phyloP scores from a whole-genome alignment of 2,888 invertebrate species.

The Alsophila aescularia region DNA sequence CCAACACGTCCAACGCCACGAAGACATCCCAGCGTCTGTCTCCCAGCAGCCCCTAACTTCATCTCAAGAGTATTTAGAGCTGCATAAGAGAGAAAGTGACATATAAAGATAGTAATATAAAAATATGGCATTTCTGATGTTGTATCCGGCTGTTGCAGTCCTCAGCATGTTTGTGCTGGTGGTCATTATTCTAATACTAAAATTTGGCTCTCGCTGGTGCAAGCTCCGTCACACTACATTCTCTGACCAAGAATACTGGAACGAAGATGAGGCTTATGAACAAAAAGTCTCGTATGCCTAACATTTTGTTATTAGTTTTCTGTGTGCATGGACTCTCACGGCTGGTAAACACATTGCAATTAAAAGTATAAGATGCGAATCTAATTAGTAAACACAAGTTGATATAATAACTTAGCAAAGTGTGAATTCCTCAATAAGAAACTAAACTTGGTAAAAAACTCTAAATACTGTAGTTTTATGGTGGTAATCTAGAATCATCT shows the following conservation, averaged over 20 bases:
- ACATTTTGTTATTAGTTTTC: neutral
- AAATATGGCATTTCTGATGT: constrained; percentile 88
- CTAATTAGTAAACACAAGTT: too few species aligned
- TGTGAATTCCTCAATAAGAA: too few species aligned
- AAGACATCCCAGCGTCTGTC: constrained; percentile 61
- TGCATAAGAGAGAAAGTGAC: constrained; percentile 92
- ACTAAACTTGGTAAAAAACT: too few species aligned
- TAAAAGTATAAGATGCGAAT: too few species aligned
- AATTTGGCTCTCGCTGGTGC: constrained; percentile 90
- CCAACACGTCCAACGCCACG: constrained; percentile 49
- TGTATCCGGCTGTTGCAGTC: constrained; percentile 91
- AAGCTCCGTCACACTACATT: constrained; percentile 88
- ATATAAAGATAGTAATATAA: constrained; percentile 92
- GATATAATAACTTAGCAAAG: too few species aligned
- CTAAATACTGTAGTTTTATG: too few species aligned
- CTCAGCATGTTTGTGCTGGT: constrained; percentile 89
- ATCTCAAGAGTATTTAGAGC: constrained; percentile 84
- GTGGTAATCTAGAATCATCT: too few species aligned
- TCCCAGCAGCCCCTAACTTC: constrained; percentile 74
- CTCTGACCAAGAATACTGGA: constrained; percentile 87
- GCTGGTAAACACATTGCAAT: too few species aligned
- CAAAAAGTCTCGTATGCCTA: constrained; percentile 86
- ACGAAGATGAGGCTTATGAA: constrained; percentile 86
- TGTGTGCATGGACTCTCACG: neutral
- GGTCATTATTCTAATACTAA: constrained; percentile 90